These are phyloP conservation scores for Ephestia elutella DNA, from an alignment of 1,140 invertebrate genomes.

Conservation along the genomic window DNA sequence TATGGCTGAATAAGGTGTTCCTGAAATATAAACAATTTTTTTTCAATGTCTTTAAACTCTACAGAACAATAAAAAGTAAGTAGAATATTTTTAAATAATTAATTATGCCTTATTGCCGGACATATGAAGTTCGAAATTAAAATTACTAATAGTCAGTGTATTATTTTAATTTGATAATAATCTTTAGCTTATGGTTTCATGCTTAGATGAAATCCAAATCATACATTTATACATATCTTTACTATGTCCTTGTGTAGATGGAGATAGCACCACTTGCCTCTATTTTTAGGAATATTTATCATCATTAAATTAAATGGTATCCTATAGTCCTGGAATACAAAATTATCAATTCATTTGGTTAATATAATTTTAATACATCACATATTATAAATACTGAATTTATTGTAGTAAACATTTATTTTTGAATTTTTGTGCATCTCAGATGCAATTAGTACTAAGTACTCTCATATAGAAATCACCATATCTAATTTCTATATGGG, in stretches of 20 bases:
- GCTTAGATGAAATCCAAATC: constrained; percentile 5
- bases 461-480: too few species aligned
- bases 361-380: background rate
- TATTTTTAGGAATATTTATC: background rate
- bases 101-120: background rate
- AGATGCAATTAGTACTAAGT: too few species aligned
- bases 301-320: background rate
- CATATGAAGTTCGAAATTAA: constrained; percentile 1
- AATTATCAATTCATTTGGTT: too few species aligned
- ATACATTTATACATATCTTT: background rate
- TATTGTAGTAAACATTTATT: too few species aligned
- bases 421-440: too few species aligned
- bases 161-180: constrained; percentile 6
- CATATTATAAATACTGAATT: too few species aligned
- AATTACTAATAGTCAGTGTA: constrained; percentile 3
- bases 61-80: background rate
- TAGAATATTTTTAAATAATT: background rate
- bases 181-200: constrained; percentile 1
- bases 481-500: too few species aligned
- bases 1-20: too few species aligned
- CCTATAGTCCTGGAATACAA: too few species aligned
- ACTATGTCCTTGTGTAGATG: background rate
- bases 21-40: too few species aligned
- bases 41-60: too few species aligned
- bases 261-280: constrained; percentile 3